Evolutionary conservation across 2,113 vertebrate genomes (phyloP).

Genomic region (Sinocyclocheilus anophthalmus): DNA sequence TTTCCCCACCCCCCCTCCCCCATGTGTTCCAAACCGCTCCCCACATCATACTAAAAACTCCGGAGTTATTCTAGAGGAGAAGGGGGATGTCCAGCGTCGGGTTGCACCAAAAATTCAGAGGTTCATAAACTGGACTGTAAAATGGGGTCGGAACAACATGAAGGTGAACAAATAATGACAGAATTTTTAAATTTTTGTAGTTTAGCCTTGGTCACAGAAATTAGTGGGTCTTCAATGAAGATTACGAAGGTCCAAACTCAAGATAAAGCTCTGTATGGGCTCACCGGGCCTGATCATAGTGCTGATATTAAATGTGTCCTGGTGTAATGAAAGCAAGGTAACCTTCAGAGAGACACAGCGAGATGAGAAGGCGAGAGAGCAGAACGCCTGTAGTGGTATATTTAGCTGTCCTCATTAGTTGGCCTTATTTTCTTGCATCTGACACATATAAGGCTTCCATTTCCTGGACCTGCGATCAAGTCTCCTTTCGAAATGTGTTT

Average conservation of each 20-base stretch:
- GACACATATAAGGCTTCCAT: slow-evolving; percentile 37
- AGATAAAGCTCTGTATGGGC: not conserved
- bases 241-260: not conserved
- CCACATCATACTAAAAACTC: too few relatives aligned
- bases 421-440: slow-evolving; percentile 70
- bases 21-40: not conserved
- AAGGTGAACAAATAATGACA: too few relatives aligned
- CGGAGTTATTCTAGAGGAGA: too few relatives aligned
- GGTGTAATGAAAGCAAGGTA: slow-evolving; percentile 26
- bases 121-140: too few relatives aligned
- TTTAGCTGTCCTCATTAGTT: slow-evolving; percentile 79
- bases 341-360: slow-evolving; percentile 25
- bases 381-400: slow-evolving; percentile 69
- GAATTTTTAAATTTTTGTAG: not conserved
- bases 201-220: not conserved
- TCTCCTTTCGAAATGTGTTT: not conserved
- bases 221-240: not conserved
- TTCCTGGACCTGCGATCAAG: slow-evolving; percentile 20
- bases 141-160: too few relatives aligned
- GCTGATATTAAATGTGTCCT: slow-evolving; percentile 20
- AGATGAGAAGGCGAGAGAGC: slow-evolving; percentile 46
- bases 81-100: too few relatives aligned
- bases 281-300: not conserved
- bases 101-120: not conserved
- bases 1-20: too few relatives aligned